Evolutionary conservation across 2,113 vertebrate species (phyloP), one percentile per base, ranked within the genome.

Genomic region (Cyanoderma ruficeps): DNA sequence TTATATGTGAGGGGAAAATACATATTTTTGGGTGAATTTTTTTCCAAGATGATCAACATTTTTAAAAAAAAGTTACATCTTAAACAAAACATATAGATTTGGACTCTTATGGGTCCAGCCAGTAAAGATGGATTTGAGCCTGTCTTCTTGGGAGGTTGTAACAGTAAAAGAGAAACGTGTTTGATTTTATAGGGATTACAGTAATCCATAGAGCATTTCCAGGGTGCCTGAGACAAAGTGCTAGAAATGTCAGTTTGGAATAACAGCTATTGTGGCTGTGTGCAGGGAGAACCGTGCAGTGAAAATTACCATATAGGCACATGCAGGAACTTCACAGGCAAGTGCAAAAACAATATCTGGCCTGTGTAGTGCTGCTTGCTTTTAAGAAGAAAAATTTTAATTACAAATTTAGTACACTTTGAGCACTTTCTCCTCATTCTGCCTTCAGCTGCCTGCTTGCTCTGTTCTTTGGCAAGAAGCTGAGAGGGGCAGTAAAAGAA

Each of bases 131-230:
- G 20, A 83, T 90, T 93, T 90, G 19, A 86, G 83, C 33, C 59
- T 67, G 21, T 60, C 64, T 90, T 76, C 94, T n/a, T 89, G 55
- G 64, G 89, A 95, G 76, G 68, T 33, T 86, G 56, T 60, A 94
- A 65, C 18, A 52, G 41, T 33, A 55, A 28, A 60, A 77, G 57
- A 94, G 39, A 91, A 92, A 82, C 69, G 41, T 2, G 0, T 87
- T 92, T 79, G 83, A 84, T 87, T 91, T 91, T 77, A 59, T n/a
- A 64, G 41, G 47, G 71, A 83, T 94, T 92, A 55, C 27, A 41
- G 31, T 83, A 92, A 94, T 89, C 76, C 67, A 60, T 87, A 1
- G 14, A 77, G 50, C 2, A 4, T 65, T 94, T 93, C 88, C 68
- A 70, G 76, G 47, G 71, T 90, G 72, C 68, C 33, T 25, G 42